A percentile compares a stretch with the other conserved stretches of the same genome.
Evolutionary conservation across 2,888 invertebrate species (phyloP).

Genomic region (Orthosia incerta): DNA sequence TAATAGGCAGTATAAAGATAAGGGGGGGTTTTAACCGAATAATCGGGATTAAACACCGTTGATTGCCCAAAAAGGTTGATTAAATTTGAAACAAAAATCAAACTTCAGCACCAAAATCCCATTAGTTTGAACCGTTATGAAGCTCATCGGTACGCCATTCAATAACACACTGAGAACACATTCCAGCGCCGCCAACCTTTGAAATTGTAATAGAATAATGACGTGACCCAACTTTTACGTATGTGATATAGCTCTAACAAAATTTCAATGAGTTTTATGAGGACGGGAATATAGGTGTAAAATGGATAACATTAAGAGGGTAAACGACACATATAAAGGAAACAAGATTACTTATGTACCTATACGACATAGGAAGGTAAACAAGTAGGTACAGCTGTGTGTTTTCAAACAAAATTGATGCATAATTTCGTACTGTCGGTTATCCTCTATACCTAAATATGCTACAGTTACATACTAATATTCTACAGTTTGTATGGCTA

Average conservation of each 20-base stretch:
- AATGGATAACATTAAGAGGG: conserved; percentile 45
- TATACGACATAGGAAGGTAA: not conserved
- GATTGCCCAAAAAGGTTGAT: not conserved
- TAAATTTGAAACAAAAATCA: conserved; percentile 1
- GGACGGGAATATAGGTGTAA: conserved; percentile 34
- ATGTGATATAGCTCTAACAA: conserved; percentile 37
- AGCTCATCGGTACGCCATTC: conserved; percentile 8
- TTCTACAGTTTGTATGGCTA: too few species aligned
- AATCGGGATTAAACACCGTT: not conserved
- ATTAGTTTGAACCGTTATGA: conserved; percentile 11
- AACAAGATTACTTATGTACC: conserved; percentile 20
- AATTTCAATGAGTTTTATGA: conserved; percentile 57
- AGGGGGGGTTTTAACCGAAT: not conserved
- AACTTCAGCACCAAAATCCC: not conserved
- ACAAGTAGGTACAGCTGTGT: not conserved
- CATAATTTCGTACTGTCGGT: too few species aligned
- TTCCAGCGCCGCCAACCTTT: conserved; percentile 35
- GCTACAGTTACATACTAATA: not conserved
- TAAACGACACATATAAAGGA: conserved; percentile 39
- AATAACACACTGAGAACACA: conserved; percentile 22
- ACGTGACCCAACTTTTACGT: conserved; percentile 50
- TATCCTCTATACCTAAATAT: not conserved
- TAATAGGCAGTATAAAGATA: not conserved
- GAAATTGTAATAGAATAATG: conserved; percentile 46
- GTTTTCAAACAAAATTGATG: conserved; percentile 13